These are phyloP conservation scores for Erebia aethiops DNA, from an alignment of 2,888 invertebrate genomes.

Conservation along the genomic window DNA sequence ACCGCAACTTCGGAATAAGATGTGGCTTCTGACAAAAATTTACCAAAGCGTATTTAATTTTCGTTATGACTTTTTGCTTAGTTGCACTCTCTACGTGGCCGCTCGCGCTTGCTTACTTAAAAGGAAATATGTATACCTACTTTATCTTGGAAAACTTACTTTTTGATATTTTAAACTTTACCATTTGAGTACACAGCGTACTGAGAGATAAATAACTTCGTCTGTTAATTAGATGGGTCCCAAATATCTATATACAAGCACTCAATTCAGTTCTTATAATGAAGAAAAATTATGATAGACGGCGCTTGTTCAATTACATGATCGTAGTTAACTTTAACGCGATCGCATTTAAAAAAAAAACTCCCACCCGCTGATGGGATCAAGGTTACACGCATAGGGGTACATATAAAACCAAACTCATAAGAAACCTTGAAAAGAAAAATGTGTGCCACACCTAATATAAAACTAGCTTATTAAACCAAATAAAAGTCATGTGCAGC, in stretches of 20 bases:
- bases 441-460: too few relatives aligned
- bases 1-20: conserved; percentile 73
- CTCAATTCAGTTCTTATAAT: neutral
- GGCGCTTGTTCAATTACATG: too few relatives aligned
- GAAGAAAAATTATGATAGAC: too few relatives aligned
- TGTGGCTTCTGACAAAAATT: conserved; percentile 77
- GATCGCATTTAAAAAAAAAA: too few relatives aligned
- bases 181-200: neutral
- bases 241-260: neutral
- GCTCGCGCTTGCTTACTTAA: conserved; percentile 9
- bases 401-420: too few relatives aligned
- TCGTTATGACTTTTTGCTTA: conserved; percentile 73
- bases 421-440: too few relatives aligned
- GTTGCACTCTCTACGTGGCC: conserved; percentile 37
- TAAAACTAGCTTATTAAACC: too few relatives aligned
- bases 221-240: neutral
- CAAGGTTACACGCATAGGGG: too few relatives aligned
- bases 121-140: conserved; percentile 14
- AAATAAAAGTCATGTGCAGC: too few relatives aligned
- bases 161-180: neutral
- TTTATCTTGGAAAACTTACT: conserved; percentile 10
- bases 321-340: too few relatives aligned
- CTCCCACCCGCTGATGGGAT: too few relatives aligned
- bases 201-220: neutral
- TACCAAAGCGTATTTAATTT: conserved; percentile 82